These are phyloP conservation scores for Hyla sarda DNA, from an alignment of 2,113 vertebrate genomes.

Conservation along the genomic window DNA sequence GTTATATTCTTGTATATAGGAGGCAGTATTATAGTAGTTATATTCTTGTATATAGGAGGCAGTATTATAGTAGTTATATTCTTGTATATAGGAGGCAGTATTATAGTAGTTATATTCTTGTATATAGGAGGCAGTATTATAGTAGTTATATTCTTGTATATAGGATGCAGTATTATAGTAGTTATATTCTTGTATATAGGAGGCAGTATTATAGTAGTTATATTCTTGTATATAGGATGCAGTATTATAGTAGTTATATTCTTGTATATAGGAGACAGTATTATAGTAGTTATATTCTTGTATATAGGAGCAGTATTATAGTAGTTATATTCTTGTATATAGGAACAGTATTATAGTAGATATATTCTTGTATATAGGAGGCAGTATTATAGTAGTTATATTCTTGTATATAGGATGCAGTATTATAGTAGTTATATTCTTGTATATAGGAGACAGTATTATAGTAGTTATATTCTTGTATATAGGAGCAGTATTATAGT, in stretches of 20 bases:
- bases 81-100: not conserved
- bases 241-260: slow-evolving; percentile 9
- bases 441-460: not conserved
- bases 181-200: not conserved
- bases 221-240: not conserved
- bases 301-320: slow-evolving; percentile 5
- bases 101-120: no score
- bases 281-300: slow-evolving; percentile 8
- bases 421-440: slow-evolving; percentile 9
- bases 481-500: not conserved
- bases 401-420: not conserved
- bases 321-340: slow-evolving; percentile 7
- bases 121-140: not conserved
- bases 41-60: not conserved
- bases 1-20: not conserved
- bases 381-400: slow-evolving; percentile 8
- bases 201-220: not conserved
- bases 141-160: slow-evolving; percentile 4
- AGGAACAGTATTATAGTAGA: slow-evolving; percentile 14
- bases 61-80: slow-evolving; percentile 12
- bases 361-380: slow-evolving; percentile 1
- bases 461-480: not conserved
- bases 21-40: not conserved
- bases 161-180: not conserved
- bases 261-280: not conserved